Evolutionary conservation across 2,888 invertebrate species (phyloP), one percentile per base, ranked within the genome.

Genomic region (Leptura quadrifasciata): DNA sequence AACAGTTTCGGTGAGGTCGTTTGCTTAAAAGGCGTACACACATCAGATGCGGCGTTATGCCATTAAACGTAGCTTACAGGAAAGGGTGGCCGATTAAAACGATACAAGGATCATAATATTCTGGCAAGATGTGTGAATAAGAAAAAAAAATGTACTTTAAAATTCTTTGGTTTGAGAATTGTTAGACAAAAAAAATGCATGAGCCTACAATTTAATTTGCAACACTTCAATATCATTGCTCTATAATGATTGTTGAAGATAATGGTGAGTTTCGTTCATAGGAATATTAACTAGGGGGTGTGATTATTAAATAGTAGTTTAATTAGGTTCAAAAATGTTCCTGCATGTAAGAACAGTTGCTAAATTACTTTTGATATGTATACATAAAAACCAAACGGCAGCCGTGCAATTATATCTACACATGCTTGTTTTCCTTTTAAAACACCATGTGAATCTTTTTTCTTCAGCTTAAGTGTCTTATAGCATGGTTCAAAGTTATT

Each of bases 401-500:
- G 57, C 39, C 21, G 12, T 57, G 68, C 47, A 68, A 35, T 67
- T 17, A 69, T 58, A 31, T 21, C 35, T 15, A 20, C 31, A 21
- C 39, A 39, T 63, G 6, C 27, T 8, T 31, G 39, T 35, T 69
- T 24, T 27, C 3, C 35, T 69, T 69, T 69, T 35, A 69, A 69
- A 35, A 69, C 39, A n/a, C 57, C 24, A 71, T 61, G 71, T 52
- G 27, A 61, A 71, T 27, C 17, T 21, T 71, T 71, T 69, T 71
- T 57, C 10, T 20, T 61, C n/a, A 9, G n/a, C 21, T 47, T 71
- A 61, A 71, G 61, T 60, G 60, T 27, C 52, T 60, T 52, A 24
- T 71, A 60, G 71, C 71, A 71, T 61, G 71, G 60, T n/a, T 60
- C 12, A 24, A n/a, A 39, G 52, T 71, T 61, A 39, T 71, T 71